Conservation (phyloP, 2,888 invertebrate species). For the Tetragnatha montana region DNA sequence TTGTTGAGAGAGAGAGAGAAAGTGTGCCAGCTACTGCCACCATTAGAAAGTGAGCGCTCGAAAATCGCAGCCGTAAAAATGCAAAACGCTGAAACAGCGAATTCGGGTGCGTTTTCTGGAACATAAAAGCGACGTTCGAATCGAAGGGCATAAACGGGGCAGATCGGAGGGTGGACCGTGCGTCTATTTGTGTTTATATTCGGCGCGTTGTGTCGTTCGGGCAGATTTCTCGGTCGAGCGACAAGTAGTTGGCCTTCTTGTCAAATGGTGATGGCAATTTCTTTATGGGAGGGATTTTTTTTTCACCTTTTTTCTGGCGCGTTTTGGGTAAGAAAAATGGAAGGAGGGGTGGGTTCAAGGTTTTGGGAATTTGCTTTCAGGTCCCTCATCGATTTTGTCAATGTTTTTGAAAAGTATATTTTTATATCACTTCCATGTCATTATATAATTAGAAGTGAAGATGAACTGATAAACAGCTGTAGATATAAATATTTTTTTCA, state of each 20-base stretch:
- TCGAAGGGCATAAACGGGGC: constrained; percentile 31
- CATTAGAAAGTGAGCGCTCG: no score
- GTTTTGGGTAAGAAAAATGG: neutral
- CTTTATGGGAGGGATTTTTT: constrained; percentile 32
- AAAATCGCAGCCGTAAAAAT: constrained; percentile 31
- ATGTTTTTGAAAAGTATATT: neutral
- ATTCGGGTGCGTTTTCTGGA: constrained; percentile 47
- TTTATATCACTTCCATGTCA: neutral
- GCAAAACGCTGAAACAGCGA: constrained; percentile 62
- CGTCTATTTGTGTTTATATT: constrained; percentile 55
- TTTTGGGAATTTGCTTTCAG: constrained; percentile 11
- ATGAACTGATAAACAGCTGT: no score
- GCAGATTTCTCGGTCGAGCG: constrained; percentile 59
- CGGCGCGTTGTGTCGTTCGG: constrained; percentile 44
- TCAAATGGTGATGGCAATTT: constrained; percentile 61
- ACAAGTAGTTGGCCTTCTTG: constrained; percentile 62
- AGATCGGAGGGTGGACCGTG: constrained; percentile 12
- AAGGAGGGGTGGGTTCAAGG: constrained; percentile 14
- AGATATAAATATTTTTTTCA: no score
- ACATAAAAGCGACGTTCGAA: constrained; percentile 45
- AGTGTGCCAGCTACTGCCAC: no score
- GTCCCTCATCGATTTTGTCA: neutral
- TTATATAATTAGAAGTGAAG: no score
- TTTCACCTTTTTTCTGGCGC: neutral
- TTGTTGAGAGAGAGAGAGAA: no score